Conservation (phyloP, 1,140 invertebrate genomes). For the Physella acuta region DNA sequence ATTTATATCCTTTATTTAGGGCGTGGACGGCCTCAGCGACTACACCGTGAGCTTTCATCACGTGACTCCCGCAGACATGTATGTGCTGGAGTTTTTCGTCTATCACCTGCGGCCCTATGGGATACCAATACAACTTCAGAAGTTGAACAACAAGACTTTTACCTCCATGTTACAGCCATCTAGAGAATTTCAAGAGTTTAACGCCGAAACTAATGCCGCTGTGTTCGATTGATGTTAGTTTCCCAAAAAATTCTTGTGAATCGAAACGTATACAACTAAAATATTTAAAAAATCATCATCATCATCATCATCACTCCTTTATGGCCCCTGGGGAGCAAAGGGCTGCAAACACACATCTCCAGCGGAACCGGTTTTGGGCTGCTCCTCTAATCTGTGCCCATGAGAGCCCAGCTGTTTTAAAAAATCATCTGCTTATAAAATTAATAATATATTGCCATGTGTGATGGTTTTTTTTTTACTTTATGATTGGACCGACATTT, state of each 20-base stretch:
- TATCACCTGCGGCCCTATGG: slow-evolving; percentile 45
- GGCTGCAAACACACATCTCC: background rate
- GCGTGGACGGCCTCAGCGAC: slow-evolving; percentile 88
- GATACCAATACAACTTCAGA: slow-evolving; percentile 28
- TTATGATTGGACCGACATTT: too few species aligned
- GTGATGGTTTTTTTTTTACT: too few species aligned
- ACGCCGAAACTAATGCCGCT: too few species aligned
- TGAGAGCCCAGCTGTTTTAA: too few species aligned
- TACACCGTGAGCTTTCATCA: slow-evolving; percentile 96
- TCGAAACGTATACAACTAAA: background rate
- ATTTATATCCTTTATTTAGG: slow-evolving; percentile 66
- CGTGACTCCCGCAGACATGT: slow-evolving; percentile 74
- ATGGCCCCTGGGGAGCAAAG: too few species aligned
- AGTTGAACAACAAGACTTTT: slow-evolving; percentile 28
- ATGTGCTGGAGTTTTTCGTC: slow-evolving; percentile 40
- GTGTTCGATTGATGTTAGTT: background rate
- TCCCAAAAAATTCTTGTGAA: background rate
- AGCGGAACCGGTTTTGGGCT: too few species aligned
- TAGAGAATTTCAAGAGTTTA: background rate
- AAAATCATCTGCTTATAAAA: too few species aligned
- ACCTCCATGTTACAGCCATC: background rate
- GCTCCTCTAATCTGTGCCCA: too few species aligned
- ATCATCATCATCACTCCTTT: too few species aligned
- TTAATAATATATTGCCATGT: too few species aligned
- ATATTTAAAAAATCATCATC: too few species aligned